These are phyloP conservation scores for Grantiella picta DNA, from an alignment of 2,113 vertebrate species.

Conservation along the genomic window DNA sequence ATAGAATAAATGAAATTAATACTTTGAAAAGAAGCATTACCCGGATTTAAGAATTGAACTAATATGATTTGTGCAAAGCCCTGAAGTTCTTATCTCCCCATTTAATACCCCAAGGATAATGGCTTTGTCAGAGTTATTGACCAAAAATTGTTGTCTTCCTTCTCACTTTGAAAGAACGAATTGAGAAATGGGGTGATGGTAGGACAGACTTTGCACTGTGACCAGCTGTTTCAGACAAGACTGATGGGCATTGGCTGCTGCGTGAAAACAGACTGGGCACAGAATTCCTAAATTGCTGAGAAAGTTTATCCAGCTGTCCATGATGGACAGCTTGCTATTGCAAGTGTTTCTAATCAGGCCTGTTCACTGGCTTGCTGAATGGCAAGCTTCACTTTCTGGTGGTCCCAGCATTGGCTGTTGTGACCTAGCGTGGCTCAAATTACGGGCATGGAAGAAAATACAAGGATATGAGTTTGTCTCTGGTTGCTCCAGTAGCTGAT, in stretches of 20 bases:
- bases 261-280: background rate
- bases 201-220: background rate
- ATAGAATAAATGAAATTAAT: constrained; percentile 78
- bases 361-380: background rate
- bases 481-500: background rate
- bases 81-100: constrained; percentile 63
- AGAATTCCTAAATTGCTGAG: background rate
- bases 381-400: background rate
- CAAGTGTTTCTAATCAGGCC: background rate
- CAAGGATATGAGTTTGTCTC: background rate
- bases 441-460: background rate
- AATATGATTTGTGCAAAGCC: constrained; percentile 70
- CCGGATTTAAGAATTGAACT: constrained; percentile 56
- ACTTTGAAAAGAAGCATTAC: constrained; percentile 63
- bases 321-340: fast-evolving
- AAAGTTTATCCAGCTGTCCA: background rate
- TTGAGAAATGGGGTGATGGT: background rate
- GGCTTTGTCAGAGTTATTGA: constrained; percentile 51
- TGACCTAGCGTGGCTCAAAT: background rate
- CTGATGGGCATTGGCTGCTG: background rate
- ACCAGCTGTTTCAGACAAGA: background rate
- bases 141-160: background rate
- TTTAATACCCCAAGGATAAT: constrained; percentile 65
- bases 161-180: constrained; percentile 7
- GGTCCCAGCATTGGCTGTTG: background rate